Conservation (phyloP, 1,140 invertebrate genomes). For the Diploscapter pachys region DNA sequence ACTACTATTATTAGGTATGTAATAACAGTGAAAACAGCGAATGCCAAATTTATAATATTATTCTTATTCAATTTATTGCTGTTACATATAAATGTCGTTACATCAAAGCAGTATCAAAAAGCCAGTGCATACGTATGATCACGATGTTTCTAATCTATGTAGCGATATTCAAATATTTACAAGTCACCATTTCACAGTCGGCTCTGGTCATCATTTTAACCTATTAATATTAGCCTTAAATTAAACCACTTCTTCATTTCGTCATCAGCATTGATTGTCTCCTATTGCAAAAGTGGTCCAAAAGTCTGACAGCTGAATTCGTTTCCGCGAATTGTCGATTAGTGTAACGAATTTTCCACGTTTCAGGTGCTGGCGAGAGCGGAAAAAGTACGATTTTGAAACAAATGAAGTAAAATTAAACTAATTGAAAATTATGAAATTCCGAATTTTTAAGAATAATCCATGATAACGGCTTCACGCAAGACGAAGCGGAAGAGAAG, state of each 20-base stretch:
- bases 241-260: background rate
- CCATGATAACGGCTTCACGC: constrained; percentile 27
- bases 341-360: background rate
- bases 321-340: background rate
- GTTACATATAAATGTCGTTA: too few relatives aligned
- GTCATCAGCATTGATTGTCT: background rate
- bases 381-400: constrained; percentile 96
- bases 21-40: background rate
- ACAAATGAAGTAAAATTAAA: constrained; percentile 75
- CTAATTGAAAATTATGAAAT: background rate
- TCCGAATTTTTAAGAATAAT: constrained; percentile 30
- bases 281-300: too few relatives aligned
- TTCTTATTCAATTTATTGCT: too few relatives aligned
- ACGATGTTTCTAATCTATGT: too few relatives aligned
- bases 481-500: constrained; percentile 18
- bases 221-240: constrained; percentile 1
- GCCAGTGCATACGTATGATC: too few relatives aligned
- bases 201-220: background rate
- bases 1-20: constrained; percentile 26
- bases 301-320: too few relatives aligned
- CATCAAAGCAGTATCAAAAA: too few relatives aligned
- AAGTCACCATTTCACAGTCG: background rate
- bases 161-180: background rate
- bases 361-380: constrained; percentile 78
- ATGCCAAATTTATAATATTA: background rate